phyloP scores from a whole-genome alignment of 2,113 vertebrate genomes.

The Loxodonta africana region DNA sequence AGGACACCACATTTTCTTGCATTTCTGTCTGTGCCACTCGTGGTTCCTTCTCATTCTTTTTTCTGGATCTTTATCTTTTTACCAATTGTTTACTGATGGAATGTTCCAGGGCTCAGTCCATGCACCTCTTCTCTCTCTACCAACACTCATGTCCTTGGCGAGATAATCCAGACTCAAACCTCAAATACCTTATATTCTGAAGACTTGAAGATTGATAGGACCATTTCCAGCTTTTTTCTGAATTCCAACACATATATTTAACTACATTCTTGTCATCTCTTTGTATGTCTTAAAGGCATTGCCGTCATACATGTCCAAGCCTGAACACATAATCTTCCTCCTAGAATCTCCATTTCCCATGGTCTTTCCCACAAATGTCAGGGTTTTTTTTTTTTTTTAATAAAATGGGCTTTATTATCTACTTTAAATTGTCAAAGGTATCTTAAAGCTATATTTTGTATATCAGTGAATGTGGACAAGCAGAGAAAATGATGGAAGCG shows the following conservation, averaged over 20 bases:
- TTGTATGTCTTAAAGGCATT: not conserved
- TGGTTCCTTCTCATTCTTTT: not conserved
- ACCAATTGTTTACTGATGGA: not conserved
- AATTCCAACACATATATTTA: not conserved
- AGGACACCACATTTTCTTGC: not conserved
- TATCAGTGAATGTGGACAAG: not conserved
- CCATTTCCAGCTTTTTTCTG: not conserved
- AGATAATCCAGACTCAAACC: not conserved
- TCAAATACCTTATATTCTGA: not conserved
- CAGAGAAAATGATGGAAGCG: not conserved
- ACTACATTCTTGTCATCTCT: not conserved
- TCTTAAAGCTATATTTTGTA: not conserved
- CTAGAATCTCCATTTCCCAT: not conserved
- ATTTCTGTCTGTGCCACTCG: too few relatives aligned
- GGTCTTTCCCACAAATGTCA: not conserved
- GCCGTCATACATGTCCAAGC: not conserved
- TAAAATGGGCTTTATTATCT: not conserved
- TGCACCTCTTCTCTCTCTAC: not conserved
- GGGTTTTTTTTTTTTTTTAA: too few relatives aligned
- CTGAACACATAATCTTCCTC: not conserved
- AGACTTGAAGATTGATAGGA: not conserved
- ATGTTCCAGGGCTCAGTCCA: not conserved
- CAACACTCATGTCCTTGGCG: not conserved
- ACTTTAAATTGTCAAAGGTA: not conserved
- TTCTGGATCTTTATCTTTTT: not conserved